phyloP scores from a whole-genome alignment of 1,140 invertebrate genomes.

The Cydia pomonella region DNA sequence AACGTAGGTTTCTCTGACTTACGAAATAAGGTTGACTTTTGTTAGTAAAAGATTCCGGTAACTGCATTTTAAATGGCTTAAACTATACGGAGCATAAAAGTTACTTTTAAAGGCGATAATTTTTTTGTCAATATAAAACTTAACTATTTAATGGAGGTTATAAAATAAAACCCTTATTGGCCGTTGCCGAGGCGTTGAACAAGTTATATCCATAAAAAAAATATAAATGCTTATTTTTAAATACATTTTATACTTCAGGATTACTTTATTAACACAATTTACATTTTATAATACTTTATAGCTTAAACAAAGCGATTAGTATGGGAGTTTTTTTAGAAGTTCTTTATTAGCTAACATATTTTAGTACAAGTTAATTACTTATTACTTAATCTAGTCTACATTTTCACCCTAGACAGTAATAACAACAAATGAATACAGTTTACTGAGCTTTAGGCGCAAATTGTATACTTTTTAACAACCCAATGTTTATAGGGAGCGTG shows the following conservation, averaged over 20 bases:
- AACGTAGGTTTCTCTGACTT: neutral
- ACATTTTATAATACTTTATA: neutral
- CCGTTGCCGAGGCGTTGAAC: neutral
- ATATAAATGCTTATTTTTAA: neutral
- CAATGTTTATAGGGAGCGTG: too few species aligned
- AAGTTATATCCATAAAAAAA: conserved; percentile 2
- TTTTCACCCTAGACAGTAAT: too few species aligned
- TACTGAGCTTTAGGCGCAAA: too few species aligned
- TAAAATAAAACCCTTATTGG: neutral
- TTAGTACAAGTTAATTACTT: too few species aligned
- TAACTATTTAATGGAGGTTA: conserved; percentile 6
- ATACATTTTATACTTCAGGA: neutral
- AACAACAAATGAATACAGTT: too few species aligned
- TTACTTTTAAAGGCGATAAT: neutral
- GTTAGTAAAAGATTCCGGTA: neutral
- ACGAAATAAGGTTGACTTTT: neutral
- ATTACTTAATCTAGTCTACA: too few species aligned
- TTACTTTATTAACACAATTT: neutral
- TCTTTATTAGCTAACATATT: too few species aligned
- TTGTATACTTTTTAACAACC: too few species aligned
- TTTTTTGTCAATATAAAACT: neutral
- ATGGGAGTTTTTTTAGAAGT: too few species aligned
- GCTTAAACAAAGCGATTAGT: too few species aligned
- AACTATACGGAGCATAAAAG: neutral
- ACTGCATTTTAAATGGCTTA: neutral